Evolutionary conservation across 2,113 vertebrate species (phyloP).

Genomic region (Murina feae): DNA sequence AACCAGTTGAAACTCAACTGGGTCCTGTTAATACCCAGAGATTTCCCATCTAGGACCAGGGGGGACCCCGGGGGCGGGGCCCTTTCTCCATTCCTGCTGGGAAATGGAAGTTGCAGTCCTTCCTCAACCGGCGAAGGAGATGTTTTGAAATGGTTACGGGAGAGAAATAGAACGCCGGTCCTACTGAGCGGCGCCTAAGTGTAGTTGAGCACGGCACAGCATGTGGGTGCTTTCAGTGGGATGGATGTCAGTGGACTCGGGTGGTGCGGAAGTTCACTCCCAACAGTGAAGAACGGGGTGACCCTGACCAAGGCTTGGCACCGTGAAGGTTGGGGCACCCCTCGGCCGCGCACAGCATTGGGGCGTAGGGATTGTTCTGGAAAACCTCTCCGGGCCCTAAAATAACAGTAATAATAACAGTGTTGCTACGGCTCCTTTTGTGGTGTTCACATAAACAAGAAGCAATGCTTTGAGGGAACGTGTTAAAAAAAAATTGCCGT

Average conservation of each 20-base stretch:
- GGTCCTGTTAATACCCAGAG: background rate
- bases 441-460: background rate
- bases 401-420: background rate
- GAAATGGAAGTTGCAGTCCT: background rate
- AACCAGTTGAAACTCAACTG: background rate
- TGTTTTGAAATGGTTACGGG: no score
- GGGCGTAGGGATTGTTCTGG: background rate
- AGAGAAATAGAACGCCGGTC: rapidly evolving
- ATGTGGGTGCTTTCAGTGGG: background rate
- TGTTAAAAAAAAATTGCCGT: background rate
- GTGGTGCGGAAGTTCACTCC: background rate
- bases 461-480: background rate
- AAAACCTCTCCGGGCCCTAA: background rate
- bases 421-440: background rate
- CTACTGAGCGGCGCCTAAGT: rapidly evolving
- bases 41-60: background rate
- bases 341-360: background rate
- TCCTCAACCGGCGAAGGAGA: background rate
- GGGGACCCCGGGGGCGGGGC: rapidly evolving
- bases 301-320: background rate
- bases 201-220: rapidly evolving
- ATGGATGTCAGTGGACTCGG: background rate
- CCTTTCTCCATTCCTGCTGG: background rate
- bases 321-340: background rate
- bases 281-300: rapidly evolving